These are phyloP conservation scores for Hypotaenidia okinawae DNA, from an alignment of 2,797 vertebrate species.

Conservation along the genomic window DNA sequence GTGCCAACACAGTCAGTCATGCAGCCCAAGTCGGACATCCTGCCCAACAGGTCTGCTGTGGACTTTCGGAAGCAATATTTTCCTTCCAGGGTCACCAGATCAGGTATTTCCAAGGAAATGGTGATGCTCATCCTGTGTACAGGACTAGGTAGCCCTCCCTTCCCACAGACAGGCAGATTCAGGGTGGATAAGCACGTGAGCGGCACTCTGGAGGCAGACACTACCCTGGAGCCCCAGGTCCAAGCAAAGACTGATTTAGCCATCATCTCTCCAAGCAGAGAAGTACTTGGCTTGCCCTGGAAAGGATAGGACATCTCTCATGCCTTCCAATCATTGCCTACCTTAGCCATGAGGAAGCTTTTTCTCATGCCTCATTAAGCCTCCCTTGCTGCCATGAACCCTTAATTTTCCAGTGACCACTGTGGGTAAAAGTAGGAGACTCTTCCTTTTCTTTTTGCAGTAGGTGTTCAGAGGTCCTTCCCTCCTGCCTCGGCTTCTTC, in stretches of 20 bases:
- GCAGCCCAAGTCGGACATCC: background rate
- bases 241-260: background rate
- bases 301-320: background rate
- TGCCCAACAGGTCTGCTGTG: slow-evolving; percentile 16
- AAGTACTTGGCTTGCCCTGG: background rate
- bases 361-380: background rate
- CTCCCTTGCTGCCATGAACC: background rate
- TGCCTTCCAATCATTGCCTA: background rate
- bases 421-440: background rate
- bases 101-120: slow-evolving; percentile 68
- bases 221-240: background rate
- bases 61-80: slow-evolving; percentile 5
- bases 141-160: slow-evolving; percentile 7
- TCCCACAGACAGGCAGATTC: background rate
- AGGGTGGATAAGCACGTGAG: background rate
- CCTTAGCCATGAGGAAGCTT: background rate
- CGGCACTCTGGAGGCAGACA: background rate
- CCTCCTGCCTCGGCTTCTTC: background rate
- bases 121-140: slow-evolving; percentile 68
- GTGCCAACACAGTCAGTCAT: background rate
- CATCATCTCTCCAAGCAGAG: background rate
- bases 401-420: background rate
- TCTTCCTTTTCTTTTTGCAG: background rate
- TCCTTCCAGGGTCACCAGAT: slow-evolving; percentile 24
- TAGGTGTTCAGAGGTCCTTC: background rate